Evolutionary conservation across 1,140 invertebrate genomes (phyloP).

Genomic region (Atta cephalotes): DNA sequence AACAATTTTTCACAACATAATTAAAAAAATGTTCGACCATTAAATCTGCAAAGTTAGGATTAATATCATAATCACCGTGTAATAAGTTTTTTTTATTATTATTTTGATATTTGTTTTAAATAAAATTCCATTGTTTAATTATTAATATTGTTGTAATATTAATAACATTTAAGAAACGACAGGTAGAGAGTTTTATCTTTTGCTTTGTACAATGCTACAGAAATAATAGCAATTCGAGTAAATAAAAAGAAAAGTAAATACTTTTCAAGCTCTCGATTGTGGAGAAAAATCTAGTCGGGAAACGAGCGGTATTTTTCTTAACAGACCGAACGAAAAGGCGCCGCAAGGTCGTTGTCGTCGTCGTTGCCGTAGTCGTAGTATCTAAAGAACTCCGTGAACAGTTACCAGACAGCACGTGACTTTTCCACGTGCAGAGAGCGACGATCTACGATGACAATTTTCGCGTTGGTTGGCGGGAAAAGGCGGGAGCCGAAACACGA

Average conservation of each 20-base stretch:
- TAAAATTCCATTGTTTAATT: not conserved
- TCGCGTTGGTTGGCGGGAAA: conserved; percentile 58
- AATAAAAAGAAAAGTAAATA: conserved; percentile 21
- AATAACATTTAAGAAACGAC: not conserved
- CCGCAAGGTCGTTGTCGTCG: conserved; percentile 7
- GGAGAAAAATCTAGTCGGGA: conserved; percentile 52
- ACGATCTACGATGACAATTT: conserved; percentile 71
- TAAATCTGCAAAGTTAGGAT: no score
- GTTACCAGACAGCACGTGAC: conserved; percentile 51
- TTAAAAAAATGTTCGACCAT: no score
- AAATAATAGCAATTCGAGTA: conserved; percentile 47
- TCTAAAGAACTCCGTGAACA: conserved; percentile 31
- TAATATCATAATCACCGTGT: no score
- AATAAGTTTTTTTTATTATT: no score
- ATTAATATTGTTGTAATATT: not conserved
- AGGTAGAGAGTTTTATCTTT: not conserved
- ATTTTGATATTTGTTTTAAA: not conserved
- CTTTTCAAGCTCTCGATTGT: conserved; percentile 27
- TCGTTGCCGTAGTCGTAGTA: conserved; percentile 15
- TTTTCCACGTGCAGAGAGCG: conserved; percentile 59
- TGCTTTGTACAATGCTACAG: not conserved
- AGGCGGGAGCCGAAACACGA: conserved; percentile 24
- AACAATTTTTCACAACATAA: no score
- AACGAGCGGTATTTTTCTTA: conserved; percentile 60
- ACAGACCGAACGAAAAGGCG: conserved; percentile 38